Conservation (phyloP, 1,140 invertebrate genomes). For the Calosoma granatense region DNA sequence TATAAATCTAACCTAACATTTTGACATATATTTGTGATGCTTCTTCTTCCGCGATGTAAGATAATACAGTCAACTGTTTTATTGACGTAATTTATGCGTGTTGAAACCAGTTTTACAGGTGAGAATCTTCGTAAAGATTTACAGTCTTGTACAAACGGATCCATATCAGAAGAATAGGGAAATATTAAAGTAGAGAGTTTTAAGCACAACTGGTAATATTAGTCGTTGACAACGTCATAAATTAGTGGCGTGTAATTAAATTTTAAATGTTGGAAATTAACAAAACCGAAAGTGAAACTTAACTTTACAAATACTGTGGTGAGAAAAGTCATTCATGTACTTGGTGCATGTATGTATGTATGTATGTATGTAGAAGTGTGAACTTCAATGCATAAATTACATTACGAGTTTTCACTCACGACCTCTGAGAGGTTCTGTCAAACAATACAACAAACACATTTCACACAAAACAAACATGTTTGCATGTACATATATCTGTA, state of each 20-base stretch:
- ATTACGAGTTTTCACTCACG: slow-evolving; percentile 7
- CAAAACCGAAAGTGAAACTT: slow-evolving; percentile 1
- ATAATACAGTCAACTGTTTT: too few relatives aligned
- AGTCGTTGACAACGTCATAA: too few relatives aligned
- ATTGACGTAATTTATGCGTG: not conserved
- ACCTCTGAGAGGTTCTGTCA: not conserved
- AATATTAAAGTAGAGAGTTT: not conserved
- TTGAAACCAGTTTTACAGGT: not conserved
- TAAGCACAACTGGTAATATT: too few relatives aligned
- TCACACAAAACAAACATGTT: not conserved
- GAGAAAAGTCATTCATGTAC: not conserved
- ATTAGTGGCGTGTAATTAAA: not conserved
- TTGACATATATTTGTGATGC: too few relatives aligned
- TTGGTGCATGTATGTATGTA: too few relatives aligned
- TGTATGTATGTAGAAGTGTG: not conserved
- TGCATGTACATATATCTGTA: not conserved
- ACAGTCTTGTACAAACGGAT: not conserved
- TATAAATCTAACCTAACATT: too few relatives aligned
- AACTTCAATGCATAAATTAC: slow-evolving; percentile 6
- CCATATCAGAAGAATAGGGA: not conserved
- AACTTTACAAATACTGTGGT: too few relatives aligned
- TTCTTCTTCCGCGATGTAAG: too few relatives aligned
- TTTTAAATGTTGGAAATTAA: not conserved
- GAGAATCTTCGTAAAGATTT: not conserved
- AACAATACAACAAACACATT: not conserved